Evolutionary conservation across 2,888 invertebrate genomes (phyloP), one percentile per base, ranked within the genome.

Genomic region (Agrotis puta): DNA sequence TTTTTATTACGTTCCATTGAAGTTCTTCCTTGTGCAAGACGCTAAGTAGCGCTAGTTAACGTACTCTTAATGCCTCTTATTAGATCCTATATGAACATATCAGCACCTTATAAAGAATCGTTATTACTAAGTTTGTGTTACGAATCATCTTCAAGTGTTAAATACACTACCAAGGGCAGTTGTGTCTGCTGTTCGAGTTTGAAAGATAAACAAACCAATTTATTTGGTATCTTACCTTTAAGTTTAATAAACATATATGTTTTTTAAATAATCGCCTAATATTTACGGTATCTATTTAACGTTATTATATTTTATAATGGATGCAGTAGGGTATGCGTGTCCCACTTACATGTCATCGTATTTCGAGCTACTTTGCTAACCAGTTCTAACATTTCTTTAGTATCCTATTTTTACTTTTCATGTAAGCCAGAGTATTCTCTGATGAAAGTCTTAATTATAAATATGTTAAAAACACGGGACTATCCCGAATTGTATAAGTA

Each of bases 71-170:
- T 93, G 73, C 87, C 86, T 81, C 88, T 88, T 91, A 90, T 94
- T 92, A 92, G 90, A 88, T 88, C 89, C 85, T 88, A 84, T 90
- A 87, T 88, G 89, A 87, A 91, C 87, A 88, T 92, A 93, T 94
- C 89, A 92, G 86, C 88, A 88, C 91, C 91, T 93, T 94, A 94
- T 72, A 77, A 94, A 93, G 95, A 92, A 91, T 95, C 93, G 92
- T 95, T 95, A 94, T 94, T 93, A 90, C 85, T 89, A 84, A 85
- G 91, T 89, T 89, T 91, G 90, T 89, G 85, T 87, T 90, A 91
- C 87, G 88, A 92, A 91, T 93, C 91, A 88, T 87, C 85, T 67
- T 45, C 81, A 92, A 77, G 93, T 92, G 95, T 89, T 94, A 95
- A 95, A 88, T 84, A 88, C 79, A 85, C 77, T 64, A 88, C 90